Conservation (phyloP, 2,113 vertebrate genomes). For the Gnathonemus longibarbis region DNA sequence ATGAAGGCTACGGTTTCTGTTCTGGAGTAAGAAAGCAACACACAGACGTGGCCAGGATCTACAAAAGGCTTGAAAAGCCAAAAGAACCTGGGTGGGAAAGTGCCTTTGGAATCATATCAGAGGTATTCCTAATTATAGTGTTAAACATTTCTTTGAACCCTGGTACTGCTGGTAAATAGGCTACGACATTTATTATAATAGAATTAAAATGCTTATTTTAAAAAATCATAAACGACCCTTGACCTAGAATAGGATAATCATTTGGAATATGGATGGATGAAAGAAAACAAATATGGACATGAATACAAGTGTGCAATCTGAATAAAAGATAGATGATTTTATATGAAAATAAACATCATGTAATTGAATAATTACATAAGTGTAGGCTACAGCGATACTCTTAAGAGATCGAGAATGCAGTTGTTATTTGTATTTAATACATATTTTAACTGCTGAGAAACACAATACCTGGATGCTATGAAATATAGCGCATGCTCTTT, state of each 20-base stretch:
- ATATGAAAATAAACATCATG: not conserved
- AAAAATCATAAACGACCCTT: not conserved
- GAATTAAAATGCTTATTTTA: not conserved
- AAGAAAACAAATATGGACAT: not conserved
- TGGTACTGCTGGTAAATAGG: not conserved
- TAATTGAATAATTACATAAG: not conserved
- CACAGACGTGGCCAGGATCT: not conserved
- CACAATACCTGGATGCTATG: not conserved
- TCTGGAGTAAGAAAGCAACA: not conserved
- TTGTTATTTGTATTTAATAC: not conserved
- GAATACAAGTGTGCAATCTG: not conserved
- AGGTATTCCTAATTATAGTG: not conserved
- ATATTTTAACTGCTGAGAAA: not conserved
- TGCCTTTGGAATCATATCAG: not conserved
- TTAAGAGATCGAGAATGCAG: not conserved
- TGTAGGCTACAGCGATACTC: not conserved
- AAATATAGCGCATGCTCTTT: not conserved
- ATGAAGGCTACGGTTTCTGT: not conserved
- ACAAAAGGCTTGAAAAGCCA: too few relatives aligned
- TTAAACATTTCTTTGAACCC: not conserved
- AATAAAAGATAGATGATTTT: not conserved
- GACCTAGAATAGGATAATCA: not conserved
- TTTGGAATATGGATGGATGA: not conserved
- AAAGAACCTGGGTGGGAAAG: not conserved
- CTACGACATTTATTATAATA: not conserved